phyloP scores from a whole-genome alignment of 2,113 vertebrate genomes.

The Otis tarda region DNA sequence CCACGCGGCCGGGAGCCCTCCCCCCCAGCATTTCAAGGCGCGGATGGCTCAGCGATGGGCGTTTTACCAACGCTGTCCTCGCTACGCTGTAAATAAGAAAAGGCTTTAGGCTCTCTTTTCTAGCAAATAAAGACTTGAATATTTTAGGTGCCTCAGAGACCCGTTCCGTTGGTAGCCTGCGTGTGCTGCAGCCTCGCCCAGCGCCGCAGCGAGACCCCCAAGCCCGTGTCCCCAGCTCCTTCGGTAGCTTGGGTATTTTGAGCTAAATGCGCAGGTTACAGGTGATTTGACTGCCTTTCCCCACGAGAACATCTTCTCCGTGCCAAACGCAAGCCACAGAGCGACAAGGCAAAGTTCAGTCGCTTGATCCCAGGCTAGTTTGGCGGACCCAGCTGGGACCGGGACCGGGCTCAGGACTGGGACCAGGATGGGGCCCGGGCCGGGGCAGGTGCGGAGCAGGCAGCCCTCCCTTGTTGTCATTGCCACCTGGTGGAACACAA shows the following conservation, averaged over 20 bases:
- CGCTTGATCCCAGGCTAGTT: not conserved
- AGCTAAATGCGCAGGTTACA: not conserved
- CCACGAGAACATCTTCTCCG: not conserved
- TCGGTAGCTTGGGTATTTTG: not conserved
- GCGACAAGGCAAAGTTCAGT: not conserved
- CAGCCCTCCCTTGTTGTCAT: slow-evolving; percentile 26
- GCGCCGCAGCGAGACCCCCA: not conserved
- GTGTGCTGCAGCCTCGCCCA: not conserved
- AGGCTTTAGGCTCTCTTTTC: not conserved
- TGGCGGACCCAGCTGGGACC: not conserved
- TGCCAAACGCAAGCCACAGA: not conserved
- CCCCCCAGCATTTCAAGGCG: not conserved
- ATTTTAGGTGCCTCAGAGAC: not conserved
- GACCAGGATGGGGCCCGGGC: not conserved
- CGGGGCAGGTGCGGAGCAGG: not conserved
- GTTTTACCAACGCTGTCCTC: not conserved
- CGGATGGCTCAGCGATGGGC: not conserved
- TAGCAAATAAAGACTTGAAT: not conserved
- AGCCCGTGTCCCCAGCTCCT: not conserved
- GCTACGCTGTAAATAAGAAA: not conserved
- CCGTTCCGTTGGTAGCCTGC: not conserved
- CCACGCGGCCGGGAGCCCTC: not conserved
- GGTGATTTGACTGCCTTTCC: not conserved
- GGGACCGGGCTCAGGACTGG: not conserved
- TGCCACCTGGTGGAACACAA: slow-evolving; percentile 72